A percentile compares a stretch with the other conserved stretches of the same genome.
Evolutionary conservation across 2,797 vertebrate genomes (phyloP).

Genomic region (Chelidonichthys spinosus): DNA sequence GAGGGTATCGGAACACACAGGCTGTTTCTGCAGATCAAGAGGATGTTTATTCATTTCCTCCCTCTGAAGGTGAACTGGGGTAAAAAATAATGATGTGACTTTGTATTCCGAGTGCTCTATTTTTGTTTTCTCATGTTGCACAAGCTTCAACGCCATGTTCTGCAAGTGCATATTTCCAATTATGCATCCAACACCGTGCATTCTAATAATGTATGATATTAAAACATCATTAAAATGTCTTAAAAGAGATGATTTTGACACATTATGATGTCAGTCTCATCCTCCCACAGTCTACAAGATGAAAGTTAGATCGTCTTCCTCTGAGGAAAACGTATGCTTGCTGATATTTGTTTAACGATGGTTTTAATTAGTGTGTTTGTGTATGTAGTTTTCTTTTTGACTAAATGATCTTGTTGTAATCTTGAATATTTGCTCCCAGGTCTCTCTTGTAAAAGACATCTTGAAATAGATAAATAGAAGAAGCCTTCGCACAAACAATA

Average conservation of each 20-base stretch:
- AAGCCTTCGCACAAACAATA: no score
- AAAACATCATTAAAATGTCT: conserved; percentile 17
- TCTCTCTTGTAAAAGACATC: background rate
- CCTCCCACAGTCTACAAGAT: conserved; percentile 7
- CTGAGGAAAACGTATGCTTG: background rate
- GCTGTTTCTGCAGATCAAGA: conserved; percentile 19
- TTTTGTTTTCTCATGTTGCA: conserved; percentile 17
- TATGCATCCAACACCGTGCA: background rate
- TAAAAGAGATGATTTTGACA: conserved; percentile 37
- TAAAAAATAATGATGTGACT: conserved; percentile 23
- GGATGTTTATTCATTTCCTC: conserved; percentile 50
- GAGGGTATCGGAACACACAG: no score
- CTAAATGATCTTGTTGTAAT: background rate
- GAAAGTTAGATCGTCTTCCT: no score
- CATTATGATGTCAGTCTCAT: conserved; percentile 26
- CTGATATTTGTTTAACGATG: background rate
- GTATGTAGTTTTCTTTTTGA: background rate
- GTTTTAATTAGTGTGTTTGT: background rate
- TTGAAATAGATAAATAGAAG: background rate
- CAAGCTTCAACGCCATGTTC: background rate
- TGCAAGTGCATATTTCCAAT: background rate
- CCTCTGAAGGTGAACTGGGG: conserved; percentile 25
- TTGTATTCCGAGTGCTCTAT: conserved; percentile 3
- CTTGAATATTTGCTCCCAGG: background rate
- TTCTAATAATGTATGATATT: conserved; percentile 24